Conservation (phyloP, 2,888 invertebrate genomes). For the Drosophila kuntzei region DNA sequence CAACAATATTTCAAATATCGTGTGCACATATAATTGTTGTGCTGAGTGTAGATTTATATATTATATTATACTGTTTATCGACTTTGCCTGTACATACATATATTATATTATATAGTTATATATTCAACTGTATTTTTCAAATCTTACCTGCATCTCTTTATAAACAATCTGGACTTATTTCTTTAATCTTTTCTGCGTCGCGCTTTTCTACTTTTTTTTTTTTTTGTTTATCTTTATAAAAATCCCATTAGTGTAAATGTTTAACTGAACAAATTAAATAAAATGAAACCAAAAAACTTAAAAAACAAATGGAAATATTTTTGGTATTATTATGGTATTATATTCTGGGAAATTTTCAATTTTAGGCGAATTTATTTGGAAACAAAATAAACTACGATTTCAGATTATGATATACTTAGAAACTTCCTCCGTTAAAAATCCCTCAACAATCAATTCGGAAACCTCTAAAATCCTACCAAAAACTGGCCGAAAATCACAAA, state of each 20-base stretch:
- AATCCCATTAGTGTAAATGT: slow-evolving; percentile 30
- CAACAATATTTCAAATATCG: background rate
- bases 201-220: slow-evolving; percentile 1
- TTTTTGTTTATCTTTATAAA: slow-evolving; percentile 6
- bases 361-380: no score
- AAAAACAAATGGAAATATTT: background rate
- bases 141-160: slow-evolving; percentile 11
- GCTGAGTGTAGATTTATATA: background rate
- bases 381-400: no score
- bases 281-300: slow-evolving; percentile 41
- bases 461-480: no score
- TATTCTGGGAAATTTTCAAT: no score
- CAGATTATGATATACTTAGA: no score
- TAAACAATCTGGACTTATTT: background rate
- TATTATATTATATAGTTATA: slow-evolving; percentile 7
- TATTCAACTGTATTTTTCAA: slow-evolving; percentile 31
- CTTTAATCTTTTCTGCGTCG: background rate
- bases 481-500: no score
- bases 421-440: no score
- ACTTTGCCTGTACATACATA: slow-evolving; percentile 20
- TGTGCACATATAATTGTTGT: background rate
- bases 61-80: slow-evolving; percentile 7
- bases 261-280: slow-evolving; percentile 37
- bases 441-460: no score
- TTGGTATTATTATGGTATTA: no score